Base-by-base conservation (phyloP, 2,113 vertebrate genomes). In the Cyrtonyx montezumae region DNA sequence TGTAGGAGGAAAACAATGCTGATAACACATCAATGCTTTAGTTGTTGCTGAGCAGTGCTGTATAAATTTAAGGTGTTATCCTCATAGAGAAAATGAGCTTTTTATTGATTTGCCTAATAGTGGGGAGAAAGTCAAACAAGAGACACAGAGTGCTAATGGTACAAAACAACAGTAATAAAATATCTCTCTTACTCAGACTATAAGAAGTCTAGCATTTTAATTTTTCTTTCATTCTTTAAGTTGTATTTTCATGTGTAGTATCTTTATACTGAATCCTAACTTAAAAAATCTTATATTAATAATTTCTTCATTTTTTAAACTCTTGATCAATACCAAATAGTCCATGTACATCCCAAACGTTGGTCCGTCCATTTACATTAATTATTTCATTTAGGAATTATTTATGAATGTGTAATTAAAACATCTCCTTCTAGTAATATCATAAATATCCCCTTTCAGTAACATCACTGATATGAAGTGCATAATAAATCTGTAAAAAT, bases 301-400 rank as follows among this genome's bases (percentile, higher is more conserved):
- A 70, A 34, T 67, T 74, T 62, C 23, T 37, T 61, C 23, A 22
- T 61, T 56, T 56, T 56, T 32, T 53, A n/a, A 16, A 23, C 32
- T 86, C 30, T 77, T 69, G 46, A 80, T 80, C 59, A 91, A 69
- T 70, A 90, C 9, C 4, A 55, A 85, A 79, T 40, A 32, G 8
- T 66, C 22, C 20, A 1, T 70, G 13, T 12, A 74, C 5, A 84
- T 10, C 9, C 9, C 4, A 75, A 28, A 49, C 40, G 51, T n/a
- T 21, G 49, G 36, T 76, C 15, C 40, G 10, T 73, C 13, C 11
- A 66, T 74, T 88, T 58, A 18, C 45, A 14, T 32, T 59, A 69
- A 40, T 74, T 80, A 2, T 70, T 92, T 86, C 61, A 26, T 49
- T 6, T 23, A 70, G 53, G 32, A n/a, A 3, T 83, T 0, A 78